Base-by-base conservation (phyloP, 2,888 invertebrate species). In the Cinara cedri region DNA sequence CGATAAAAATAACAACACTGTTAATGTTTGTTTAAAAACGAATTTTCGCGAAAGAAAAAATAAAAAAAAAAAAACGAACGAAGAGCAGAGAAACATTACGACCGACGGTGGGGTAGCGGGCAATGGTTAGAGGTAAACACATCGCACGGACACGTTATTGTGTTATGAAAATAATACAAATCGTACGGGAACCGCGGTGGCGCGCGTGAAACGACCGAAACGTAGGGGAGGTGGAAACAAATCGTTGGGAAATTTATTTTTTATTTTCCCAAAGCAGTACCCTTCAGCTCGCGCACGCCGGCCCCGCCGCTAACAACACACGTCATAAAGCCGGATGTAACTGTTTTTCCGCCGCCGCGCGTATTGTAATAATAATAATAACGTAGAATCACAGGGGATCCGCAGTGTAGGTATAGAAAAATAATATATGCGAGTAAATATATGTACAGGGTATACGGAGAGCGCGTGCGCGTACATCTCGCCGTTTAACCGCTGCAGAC, bases 161-260 rank as follows among this genome's bases (percentile, higher is more conserved):
- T n/a, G 68, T 49, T 46, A 63, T 21, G 44, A 34, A 34, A 26
- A 60, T 34, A 49, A 62, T 26, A 55, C 75, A 75, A 75, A 75
- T 65, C 62, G 74, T 46, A 51, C 13, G 1, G 74, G 49, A 34
- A 54, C 63, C 75, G 9, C 14, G 51, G 42, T 16, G 16, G 8
- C n/a, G 3, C 10, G 3, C 4, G 42, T 0, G 34, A 24, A 62
- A 11, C n/a, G n/a, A n/a, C n/a, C n/a, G n/a, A 34, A 34, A 34
- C 26, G 42, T 21, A 44, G 34, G 21, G 16, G 55, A 42, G 54
- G 21, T 16, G 65, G 42, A 65, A 75, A 75, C 75, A 75, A 75
- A 75, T 75, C 75, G 75, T 44, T 55, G 65, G 65, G 8, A 66
- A 75, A 75, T 75, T 65, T 75, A 66, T 75, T 75, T 75, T 75